Evolutionary conservation across 1,140 invertebrate genomes (phyloP), one percentile per base, ranked within the genome.

Genomic region (Drosophila quadrilineata): DNA sequence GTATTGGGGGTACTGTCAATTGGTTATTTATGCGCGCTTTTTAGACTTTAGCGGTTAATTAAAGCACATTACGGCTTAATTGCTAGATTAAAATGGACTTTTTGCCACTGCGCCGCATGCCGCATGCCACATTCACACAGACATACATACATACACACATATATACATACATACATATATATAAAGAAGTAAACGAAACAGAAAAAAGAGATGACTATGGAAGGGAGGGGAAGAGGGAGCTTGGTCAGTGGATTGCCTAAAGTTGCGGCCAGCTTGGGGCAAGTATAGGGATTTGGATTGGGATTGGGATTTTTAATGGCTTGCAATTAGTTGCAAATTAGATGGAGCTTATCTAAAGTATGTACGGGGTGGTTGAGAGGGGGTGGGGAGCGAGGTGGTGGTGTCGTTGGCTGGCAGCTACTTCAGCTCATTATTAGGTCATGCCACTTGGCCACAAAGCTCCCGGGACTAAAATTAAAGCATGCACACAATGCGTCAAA

Each of bases 31-130:
- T 82, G 72, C 68, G 40, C 52, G 63, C 72, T 82, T 82, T 82
- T 82, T 82, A 84, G 77, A 76, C 77, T 85, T 77, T 75, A 74
- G 80, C 74, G 79, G 79, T 85, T 85, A 85, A 85, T 85, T 85
- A 85, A 85, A 85, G 67, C 71, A 71, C 74, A 85, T 79, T 79
- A 85, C 62, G 59, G 33, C 71, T 79, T 82, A 84, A 82, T 82
- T 82, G 79, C 73, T 72, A 69, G 73, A 85, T 82, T 82, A 84
- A 82, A 84, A 70, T 59, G 69, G 53, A 35, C 33, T 50, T 69
- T n/a, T 65, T 45, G 62, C 41, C 9, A 60, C 24, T 56, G 41
- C 6, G 19, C 31, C 16, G 35, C 33, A 24, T 24, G 19, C 12
- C 21, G n/a, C n/a, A n/a, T n/a, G n/a, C n/a, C n/a, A 21, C 8